Evolutionary conservation across 2,797 vertebrate genomes (phyloP).

Genomic region (Chromobotia macracanthus): DNA sequence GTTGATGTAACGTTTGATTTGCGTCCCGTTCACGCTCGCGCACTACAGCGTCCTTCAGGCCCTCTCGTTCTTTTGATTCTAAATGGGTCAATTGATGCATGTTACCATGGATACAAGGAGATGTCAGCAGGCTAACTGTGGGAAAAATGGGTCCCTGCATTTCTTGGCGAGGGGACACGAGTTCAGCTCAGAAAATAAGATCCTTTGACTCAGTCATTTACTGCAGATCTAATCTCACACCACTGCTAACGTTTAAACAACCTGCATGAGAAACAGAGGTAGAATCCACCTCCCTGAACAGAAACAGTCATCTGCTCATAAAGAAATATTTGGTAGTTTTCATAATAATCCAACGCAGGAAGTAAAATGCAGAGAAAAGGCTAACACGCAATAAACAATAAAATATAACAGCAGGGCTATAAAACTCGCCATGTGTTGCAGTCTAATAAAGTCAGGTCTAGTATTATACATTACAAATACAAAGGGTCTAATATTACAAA

Average conservation of each 20-base stretch:
- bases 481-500: too few relatives aligned
- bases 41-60: constrained; percentile 21
- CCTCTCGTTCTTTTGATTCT: constrained; percentile 51
- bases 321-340: neutral
- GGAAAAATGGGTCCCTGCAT: constrained; percentile 37
- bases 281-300: neutral
- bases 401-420: too few relatives aligned
- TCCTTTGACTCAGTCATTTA: constrained; percentile 4
- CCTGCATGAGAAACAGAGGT: neutral
- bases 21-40: neutral
- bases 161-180: constrained; percentile 18
- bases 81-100: constrained; percentile 59
- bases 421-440: neutral
- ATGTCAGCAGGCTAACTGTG: constrained; percentile 51
- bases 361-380: neutral
- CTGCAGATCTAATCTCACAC: neutral
- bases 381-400: too few relatives aligned
- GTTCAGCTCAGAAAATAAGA: constrained; percentile 30
- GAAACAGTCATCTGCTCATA: neutral
- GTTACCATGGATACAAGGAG: constrained; percentile 56
- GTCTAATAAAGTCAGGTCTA: too few relatives aligned
- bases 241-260: neutral
- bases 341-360: neutral
- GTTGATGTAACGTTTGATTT: constrained; percentile 19
- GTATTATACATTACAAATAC: too few relatives aligned